Conservation (phyloP, 1,140 invertebrate genomes). For the Anoplophora glabripennis region DNA sequence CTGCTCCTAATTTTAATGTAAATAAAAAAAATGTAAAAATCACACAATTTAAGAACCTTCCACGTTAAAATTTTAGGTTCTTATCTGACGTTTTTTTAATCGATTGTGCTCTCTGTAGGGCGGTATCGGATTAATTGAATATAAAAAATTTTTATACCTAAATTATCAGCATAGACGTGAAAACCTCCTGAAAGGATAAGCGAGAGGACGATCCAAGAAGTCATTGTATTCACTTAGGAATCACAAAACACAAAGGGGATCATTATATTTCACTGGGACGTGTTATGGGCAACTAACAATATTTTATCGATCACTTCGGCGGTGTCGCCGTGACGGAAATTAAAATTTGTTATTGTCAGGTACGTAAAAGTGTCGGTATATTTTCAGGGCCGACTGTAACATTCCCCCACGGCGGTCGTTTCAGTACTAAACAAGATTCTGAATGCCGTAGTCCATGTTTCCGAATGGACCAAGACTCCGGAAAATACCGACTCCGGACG, state of each 20-base stretch:
- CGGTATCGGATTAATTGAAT: neutral
- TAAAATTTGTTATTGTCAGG: too few species aligned
- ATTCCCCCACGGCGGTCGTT: constrained; percentile 16
- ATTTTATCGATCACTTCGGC: too few species aligned
- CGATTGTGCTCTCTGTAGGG: too few species aligned
- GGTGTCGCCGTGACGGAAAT: too few species aligned
- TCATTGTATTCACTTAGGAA: constrained; percentile 25
- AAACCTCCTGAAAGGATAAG: constrained; percentile 17
- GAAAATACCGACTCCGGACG: constrained; percentile 2
- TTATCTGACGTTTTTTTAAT: constrained; percentile 1
- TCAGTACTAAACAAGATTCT: constrained; percentile 27
- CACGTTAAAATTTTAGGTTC: constrained; percentile 14
- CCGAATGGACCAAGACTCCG: constrained; percentile 12
- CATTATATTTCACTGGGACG: constrained; percentile 12
- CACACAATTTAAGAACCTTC: constrained; percentile 5
- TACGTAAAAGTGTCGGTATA: neutral
- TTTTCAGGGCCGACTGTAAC: constrained; percentile 11
- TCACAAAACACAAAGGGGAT: constrained; percentile 24
- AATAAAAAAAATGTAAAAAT: too few species aligned
- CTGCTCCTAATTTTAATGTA: too few species aligned
- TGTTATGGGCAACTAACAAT: neutral
- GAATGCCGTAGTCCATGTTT: constrained; percentile 17
- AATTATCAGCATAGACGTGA: constrained; percentile 24
- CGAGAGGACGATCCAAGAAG: constrained; percentile 27
- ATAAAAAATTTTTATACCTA: constrained; percentile 20